Conservation (phyloP, 2,888 invertebrate genomes). For the Napeogenes sylphis region DNA sequence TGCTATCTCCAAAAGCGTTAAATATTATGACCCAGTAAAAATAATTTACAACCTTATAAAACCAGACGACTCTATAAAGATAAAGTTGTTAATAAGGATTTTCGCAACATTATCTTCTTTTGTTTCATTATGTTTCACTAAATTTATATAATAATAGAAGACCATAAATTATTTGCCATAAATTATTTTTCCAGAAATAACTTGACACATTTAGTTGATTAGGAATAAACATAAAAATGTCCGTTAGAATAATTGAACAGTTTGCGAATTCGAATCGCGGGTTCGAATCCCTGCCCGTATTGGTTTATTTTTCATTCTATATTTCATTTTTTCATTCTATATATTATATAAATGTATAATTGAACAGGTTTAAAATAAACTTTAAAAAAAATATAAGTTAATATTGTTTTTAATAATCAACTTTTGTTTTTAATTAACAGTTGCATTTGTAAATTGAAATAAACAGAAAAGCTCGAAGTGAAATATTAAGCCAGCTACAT, state of each 20-base stretch:
- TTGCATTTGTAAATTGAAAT: slow-evolving; percentile 2
- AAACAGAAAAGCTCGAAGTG: slow-evolving; percentile 21
- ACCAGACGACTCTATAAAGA: slow-evolving; percentile 5
- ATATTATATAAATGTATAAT: too few species aligned
- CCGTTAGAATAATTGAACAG: too few species aligned
- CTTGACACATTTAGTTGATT: too few species aligned
- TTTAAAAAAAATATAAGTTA: too few species aligned
- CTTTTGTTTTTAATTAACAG: slow-evolving; percentile 1
- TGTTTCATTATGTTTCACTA: neutral
- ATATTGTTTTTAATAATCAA: neutral
- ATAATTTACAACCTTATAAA: slow-evolving; percentile 6
- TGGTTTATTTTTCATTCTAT: too few species aligned
- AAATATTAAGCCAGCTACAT: slow-evolving; percentile 19
- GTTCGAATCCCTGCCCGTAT: too few species aligned
- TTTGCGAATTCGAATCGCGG: too few species aligned
- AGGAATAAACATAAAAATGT: too few species aligned
- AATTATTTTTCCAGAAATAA: too few species aligned
- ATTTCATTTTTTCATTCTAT: too few species aligned
- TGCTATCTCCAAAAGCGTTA: neutral
- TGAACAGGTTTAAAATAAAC: too few species aligned
- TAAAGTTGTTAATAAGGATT: slow-evolving; percentile 2
- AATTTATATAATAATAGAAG: neutral
- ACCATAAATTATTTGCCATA: neutral
- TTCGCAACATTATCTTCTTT: neutral
- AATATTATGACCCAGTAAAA: slow-evolving; percentile 5